Evolutionary conservation across 2,797 vertebrate species (phyloP).

Genomic region (Eulemur rubriventer): DNA sequence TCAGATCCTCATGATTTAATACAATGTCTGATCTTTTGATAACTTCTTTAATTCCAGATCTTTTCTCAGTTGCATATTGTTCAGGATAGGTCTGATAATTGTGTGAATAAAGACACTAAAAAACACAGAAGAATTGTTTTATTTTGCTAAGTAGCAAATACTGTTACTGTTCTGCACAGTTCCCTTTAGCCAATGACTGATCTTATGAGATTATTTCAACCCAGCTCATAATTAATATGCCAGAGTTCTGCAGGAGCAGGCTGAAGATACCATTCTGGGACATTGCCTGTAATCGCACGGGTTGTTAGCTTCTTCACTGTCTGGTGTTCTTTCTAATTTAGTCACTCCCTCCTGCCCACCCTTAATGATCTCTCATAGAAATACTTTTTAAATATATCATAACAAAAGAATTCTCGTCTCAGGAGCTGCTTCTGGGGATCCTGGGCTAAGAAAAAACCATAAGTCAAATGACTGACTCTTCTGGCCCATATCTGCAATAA

Average conservation of each 20-base stretch:
- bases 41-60: background rate
- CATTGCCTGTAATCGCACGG: background rate
- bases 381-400: background rate
- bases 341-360: background rate
- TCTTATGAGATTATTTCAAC: background rate
- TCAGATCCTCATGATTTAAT: background rate
- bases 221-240: background rate
- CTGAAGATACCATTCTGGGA: background rate
- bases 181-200: background rate
- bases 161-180: background rate
- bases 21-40: background rate
- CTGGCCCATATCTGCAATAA: background rate
- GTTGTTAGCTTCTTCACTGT: background rate
- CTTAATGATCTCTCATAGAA: background rate
- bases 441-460: background rate
- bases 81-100: background rate
- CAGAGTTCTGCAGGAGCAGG: background rate
- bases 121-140: background rate
- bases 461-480: background rate
- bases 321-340: background rate
- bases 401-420: background rate
- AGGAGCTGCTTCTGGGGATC: background rate
- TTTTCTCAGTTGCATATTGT: background rate
- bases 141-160: background rate
- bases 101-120: background rate